Evolutionary conservation across 2,797 vertebrate species (phyloP).

Genomic region (Somateria mollissima): DNA sequence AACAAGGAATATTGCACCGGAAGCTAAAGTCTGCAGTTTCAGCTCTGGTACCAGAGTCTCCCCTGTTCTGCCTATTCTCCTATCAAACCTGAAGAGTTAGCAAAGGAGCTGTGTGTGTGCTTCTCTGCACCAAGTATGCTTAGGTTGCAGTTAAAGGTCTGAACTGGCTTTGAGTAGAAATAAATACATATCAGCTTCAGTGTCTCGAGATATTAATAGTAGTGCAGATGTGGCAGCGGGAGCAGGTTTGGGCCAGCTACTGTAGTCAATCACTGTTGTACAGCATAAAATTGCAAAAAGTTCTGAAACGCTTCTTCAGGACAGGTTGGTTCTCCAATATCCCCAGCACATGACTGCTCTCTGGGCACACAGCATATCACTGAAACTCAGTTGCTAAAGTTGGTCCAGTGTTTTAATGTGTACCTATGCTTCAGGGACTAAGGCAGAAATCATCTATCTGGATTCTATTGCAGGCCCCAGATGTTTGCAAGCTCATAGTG

Average conservation of each 20-base stretch:
- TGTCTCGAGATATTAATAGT: not conserved
- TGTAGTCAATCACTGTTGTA: not conserved
- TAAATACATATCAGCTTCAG: not conserved
- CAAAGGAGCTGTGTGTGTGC: not conserved
- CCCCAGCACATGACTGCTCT: not conserved
- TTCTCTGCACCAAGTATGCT: not conserved
- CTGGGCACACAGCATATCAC: fast-evolving
- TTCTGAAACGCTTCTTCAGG: not conserved
- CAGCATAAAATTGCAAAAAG: not conserved
- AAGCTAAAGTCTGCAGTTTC: not conserved
- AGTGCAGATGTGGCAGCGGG: fast-evolving
- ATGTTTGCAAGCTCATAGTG: not conserved
- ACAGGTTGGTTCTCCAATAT: not conserved
- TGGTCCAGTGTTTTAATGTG: not conserved
- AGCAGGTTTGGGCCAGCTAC: not conserved
- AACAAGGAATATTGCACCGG: not conserved
- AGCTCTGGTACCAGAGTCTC: not conserved
- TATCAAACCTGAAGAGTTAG: not conserved
- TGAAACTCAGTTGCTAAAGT: not conserved
- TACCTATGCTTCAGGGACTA: not conserved
- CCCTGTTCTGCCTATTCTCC: not conserved
- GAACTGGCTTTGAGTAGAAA: not conserved
- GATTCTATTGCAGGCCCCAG: not conserved
- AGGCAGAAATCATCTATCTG: not conserved
- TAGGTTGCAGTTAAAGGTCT: not conserved